phyloP scores from a whole-genome alignment of 2,113 vertebrate species.

The Centropus bengalensis region DNA sequence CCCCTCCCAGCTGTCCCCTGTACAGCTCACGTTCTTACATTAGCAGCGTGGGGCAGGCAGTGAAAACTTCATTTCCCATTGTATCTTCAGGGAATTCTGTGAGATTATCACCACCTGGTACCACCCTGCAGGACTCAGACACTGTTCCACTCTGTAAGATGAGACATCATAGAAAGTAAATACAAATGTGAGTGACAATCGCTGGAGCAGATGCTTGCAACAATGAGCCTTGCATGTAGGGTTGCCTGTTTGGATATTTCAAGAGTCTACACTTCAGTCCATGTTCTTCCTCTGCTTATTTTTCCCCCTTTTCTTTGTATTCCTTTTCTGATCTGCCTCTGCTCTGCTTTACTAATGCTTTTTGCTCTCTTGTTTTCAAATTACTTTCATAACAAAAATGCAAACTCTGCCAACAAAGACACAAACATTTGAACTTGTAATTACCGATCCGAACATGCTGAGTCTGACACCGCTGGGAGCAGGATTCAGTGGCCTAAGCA shows the following conservation, averaged over 20 bases:
- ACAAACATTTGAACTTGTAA: neutral
- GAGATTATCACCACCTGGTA: constrained; percentile 59
- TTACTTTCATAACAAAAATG: neutral
- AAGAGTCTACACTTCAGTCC: neutral
- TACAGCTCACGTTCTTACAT: constrained; percentile 13
- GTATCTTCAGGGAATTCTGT: constrained; percentile 49
- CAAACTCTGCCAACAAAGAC: neutral
- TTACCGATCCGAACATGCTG: rapidly evolving
- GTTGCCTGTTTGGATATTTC: neutral
- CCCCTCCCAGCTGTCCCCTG: constrained; percentile 11
- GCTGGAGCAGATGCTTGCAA: neutral
- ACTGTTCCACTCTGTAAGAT: neutral
- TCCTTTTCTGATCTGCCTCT: neutral
- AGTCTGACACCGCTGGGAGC: neutral
- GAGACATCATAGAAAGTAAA: neutral
- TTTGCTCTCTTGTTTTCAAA: neutral
- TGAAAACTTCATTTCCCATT: constrained; percentile 62
- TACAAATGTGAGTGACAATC: neutral
- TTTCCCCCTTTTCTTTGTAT: neutral
- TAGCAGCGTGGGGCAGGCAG: neutral
- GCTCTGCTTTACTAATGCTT: neutral
- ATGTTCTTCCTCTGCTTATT: neutral
- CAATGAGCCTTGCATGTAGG: neutral
- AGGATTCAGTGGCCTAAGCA: neutral
- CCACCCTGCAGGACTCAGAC: neutral